Conservation (phyloP, 2,797 vertebrate genomes). For the Leuciscus waleckii region DNA sequence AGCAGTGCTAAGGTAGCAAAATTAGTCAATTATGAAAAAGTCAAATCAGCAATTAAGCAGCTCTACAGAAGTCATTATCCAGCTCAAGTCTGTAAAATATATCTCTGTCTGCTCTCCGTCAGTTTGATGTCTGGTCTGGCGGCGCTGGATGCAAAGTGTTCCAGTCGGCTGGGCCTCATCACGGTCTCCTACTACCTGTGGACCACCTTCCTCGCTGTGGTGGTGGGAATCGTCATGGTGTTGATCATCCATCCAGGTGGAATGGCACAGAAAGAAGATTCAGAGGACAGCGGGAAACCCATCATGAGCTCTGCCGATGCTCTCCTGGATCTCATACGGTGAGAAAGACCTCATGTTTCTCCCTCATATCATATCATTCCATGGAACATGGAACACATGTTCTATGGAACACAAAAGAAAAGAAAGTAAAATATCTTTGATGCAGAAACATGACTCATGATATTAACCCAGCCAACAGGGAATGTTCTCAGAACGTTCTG, state of each 20-base stretch:
- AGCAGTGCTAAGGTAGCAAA: too few relatives aligned
- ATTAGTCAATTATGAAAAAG: background rate
- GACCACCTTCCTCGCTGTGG: constrained; percentile 95
- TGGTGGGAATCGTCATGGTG: constrained; percentile 96
- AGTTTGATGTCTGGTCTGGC: constrained; percentile 96
- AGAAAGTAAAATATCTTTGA: background rate
- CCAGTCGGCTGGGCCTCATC: constrained; percentile 92
- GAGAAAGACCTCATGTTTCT: constrained; percentile 57
- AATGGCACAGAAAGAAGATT: constrained; percentile 91
- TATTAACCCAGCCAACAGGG: background rate
- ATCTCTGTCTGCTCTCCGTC: constrained; percentile 36
- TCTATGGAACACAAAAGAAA: too few relatives aligned
- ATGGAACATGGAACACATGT: too few relatives aligned
- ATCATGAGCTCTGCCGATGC: constrained; percentile 97
- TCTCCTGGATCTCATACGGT: constrained; percentile 94
- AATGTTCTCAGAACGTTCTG: background rate
- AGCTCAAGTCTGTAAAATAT: background rate
- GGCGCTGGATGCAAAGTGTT: constrained; percentile 93
- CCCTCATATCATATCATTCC: background rate
- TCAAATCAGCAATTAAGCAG: background rate
- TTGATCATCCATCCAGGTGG: constrained; percentile 94
- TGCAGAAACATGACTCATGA: background rate
- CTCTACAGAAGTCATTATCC: background rate
- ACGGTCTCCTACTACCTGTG: constrained; percentile 95
- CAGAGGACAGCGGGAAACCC: constrained; percentile 86